A percentile compares a stretch with the other conserved stretches of the same genome.
Conservation (phyloP, 2,113 vertebrate genomes). For the Pimephales promelas region DNA sequence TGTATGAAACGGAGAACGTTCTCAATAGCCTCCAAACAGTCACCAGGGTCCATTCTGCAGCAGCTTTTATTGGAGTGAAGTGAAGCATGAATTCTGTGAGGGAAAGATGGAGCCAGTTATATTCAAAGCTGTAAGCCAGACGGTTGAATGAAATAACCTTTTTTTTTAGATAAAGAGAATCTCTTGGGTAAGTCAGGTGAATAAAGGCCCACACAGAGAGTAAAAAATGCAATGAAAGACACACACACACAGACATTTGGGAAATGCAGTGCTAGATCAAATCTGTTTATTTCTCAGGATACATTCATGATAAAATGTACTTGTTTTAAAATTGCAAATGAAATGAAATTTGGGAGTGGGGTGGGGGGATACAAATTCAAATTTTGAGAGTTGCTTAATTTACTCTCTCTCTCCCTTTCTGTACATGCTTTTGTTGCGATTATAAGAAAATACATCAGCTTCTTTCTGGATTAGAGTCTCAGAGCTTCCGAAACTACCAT, state of each 20-base stretch:
- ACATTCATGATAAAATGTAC: not conserved
- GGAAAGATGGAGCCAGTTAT: conserved; percentile 98
- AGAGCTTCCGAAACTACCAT: not conserved
- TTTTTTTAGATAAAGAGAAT: conserved; percentile 90
- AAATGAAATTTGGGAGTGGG: not conserved
- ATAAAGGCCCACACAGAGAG: conserved; percentile 87
- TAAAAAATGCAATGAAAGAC: conserved; percentile 80
- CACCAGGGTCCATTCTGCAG: conserved; percentile 84
- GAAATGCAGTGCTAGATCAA: not conserved
- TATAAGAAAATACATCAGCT: conserved; percentile 15
- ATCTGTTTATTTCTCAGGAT: conserved; percentile 10
- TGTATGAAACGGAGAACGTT: conserved; percentile 97
- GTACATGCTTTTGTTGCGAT: conserved; percentile 67
- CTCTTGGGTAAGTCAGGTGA: conserved; percentile 92
- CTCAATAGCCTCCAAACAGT: conserved; percentile 86
- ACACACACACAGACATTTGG: conserved; percentile 57
- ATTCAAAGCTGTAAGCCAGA: conserved; percentile 95
- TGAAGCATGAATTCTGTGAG: conserved; percentile 98
- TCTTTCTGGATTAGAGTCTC: not conserved
- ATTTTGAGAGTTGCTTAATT: conserved; percentile 68
- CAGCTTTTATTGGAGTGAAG: conserved; percentile 93
- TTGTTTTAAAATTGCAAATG: not conserved
- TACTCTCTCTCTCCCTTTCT: conserved; percentile 63
- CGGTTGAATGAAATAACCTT: conserved; percentile 97
- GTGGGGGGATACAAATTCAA: not conserved